Evolutionary conservation across 2,797 vertebrate species (phyloP), one percentile per base, ranked within the genome.

Genomic region (Malurus leucopterus): DNA sequence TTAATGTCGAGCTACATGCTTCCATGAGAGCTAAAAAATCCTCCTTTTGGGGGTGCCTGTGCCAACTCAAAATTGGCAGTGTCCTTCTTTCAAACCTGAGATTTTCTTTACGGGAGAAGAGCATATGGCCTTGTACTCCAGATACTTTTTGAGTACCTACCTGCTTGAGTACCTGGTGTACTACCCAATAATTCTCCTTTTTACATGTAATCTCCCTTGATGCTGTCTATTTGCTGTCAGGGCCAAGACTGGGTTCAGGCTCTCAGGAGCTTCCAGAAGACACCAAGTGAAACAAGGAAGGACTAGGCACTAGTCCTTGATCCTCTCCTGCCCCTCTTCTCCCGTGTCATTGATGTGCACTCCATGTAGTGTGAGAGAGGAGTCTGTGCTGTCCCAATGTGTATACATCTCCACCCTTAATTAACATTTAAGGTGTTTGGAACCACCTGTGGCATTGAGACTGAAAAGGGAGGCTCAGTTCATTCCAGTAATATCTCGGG

Each of bases 271-370:
- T 81, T 62, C 13, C 57, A 53, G 50, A 50, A 57, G 54, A 34
- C 5, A 8, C 6, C 38, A 7, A 53, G 30, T 32, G 18, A 19
- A 57, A 29, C 5, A 13, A 6, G 7, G 15, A 69, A 81, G 11
- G n/a, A 38, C 40, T 34, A 30, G 78, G 24, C 4, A 74, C 2
- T 22, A 76, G 74, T 73, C 13, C 14, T 74, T 86, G 61, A 17
- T 43, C 26, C 1, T 73, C 27, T 34, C 11, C 32, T 61, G 38
- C 32, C 11, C 15, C 2, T 76, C 8, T 84, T 71, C 49, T 59
- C 27, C 13, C 3, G 0, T 1, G 1, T 43, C 70, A n/a, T 21
- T 57, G 18, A 14, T 15, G 6, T 15, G 27, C 2, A 24, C 13
- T 65, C 19, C 19, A 12, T 10, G 1, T 44, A n/a, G 23, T 9